Evolutionary conservation across 1,140 invertebrate genomes (phyloP).

Genomic region (Drosophila eugracilis): DNA sequence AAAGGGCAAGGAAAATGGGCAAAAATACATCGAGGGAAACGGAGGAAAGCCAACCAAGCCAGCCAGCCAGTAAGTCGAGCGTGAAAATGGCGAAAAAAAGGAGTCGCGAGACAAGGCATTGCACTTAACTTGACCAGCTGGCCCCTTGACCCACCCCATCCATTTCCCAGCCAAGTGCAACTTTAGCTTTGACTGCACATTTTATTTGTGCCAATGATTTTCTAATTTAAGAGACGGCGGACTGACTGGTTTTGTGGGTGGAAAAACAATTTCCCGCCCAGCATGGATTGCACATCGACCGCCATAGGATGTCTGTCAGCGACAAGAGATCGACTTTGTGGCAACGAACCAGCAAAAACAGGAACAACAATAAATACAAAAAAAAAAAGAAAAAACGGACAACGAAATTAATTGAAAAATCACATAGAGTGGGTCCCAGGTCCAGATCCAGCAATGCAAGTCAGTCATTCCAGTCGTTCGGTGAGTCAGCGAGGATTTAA

Average conservation of each 20-base stretch:
- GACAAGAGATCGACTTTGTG: conserved; percentile 57
- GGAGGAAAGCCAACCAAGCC: conserved; percentile 18
- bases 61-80: conserved; percentile 20
- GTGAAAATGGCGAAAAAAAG: conserved; percentile 53
- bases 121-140: conserved; percentile 74
- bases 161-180: conserved; percentile 45
- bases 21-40: background rate
- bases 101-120: conserved; percentile 69
- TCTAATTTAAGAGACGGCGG: conserved; percentile 65
- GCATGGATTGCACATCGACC: conserved; percentile 34
- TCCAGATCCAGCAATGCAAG: background rate
- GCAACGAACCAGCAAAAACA: conserved; percentile 22
- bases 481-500: conserved; percentile 34
- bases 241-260: too few relatives aligned
- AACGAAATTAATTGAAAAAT: conserved; percentile 81
- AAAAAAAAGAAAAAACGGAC: conserved; percentile 54
- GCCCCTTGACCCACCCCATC: background rate
- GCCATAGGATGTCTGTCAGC: conserved; percentile 49
- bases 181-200: conserved; percentile 56
- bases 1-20: background rate
- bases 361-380: background rate
- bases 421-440: conserved; percentile 42
- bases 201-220: conserved; percentile 82
- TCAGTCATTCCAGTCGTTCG: conserved; percentile 9
- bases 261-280: conserved; percentile 63